Base-by-base conservation (phyloP, 1,140 invertebrate genomes). In the Reticulitermes speratus region DNA sequence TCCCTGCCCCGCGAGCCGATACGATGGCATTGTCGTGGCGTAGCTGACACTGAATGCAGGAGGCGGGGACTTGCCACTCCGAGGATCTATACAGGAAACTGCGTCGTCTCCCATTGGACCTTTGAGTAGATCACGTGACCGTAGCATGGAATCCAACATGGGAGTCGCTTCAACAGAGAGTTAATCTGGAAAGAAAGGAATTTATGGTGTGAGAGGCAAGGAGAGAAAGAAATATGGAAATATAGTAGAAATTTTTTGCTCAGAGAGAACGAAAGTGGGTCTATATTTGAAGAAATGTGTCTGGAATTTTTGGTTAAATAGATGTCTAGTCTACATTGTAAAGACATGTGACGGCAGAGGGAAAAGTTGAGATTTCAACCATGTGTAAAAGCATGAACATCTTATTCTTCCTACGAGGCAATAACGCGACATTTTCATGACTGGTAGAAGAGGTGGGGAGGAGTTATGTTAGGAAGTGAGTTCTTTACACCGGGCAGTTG, bases 321-420 rank as follows among this genome's bases (percentile, higher is more conserved):
- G 14, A 30, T 75, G 65, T 25, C 65, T 75, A 9, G 65, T 75
- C n/a, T n/a, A 75, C 65, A 75, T 75, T 75, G 65, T 75, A 30
- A 75, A 21, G 25, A 30, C n/a, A 30, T 75, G n/a, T n/a, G 65
- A n/a, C n/a, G 65, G 65, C 25, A 30, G 14, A 75, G n/a, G n/a
- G 65, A 75, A 30, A 75, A n/a, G 65, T 75, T 75, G n/a, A 75
- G 65, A 75, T 75, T 75, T 75, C 65, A 75, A 30, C 65, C 65
- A 9, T 75, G 65, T 75, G 65, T 75, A n/a, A 75, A n/a, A 75
- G 25, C 65, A 75, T 30, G 65, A 75, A 75, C 14, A 25, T 75
- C 65, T 75, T 75, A 75, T 25, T 75, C n/a, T 75, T 75, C 65
- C n/a, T n/a, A 30, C 7, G 25, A 75, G 65, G 7, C 65, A 75